A percentile compares a stretch with the other conserved stretches of the same genome.
Conservation (phyloP, 2,888 invertebrate genomes). For the Pterostichus niger region DNA sequence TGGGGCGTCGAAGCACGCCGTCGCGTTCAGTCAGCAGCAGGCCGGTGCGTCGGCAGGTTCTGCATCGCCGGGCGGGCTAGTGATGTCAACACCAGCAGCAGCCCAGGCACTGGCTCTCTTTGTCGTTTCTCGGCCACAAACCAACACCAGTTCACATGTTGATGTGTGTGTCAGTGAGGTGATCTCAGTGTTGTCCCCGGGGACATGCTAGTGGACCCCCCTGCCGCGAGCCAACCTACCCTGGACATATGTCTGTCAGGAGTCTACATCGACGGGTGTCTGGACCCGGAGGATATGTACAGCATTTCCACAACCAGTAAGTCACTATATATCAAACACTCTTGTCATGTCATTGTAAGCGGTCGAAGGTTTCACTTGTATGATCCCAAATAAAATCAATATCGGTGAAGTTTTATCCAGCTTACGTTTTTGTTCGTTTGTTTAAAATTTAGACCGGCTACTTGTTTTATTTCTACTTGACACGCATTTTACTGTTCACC, state of each 20-base stretch:
- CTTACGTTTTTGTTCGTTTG: background rate
- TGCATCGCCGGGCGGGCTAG: slow-evolving; percentile 34
- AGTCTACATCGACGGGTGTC: slow-evolving; percentile 78
- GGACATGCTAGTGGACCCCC: slow-evolving; percentile 75
- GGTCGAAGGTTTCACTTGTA: background rate
- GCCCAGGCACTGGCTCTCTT: slow-evolving; percentile 20
- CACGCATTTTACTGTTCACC: background rate
- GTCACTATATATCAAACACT: slow-evolving; percentile 66
- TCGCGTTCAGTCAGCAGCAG: slow-evolving; percentile 55
- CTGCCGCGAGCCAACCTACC: slow-evolving; percentile 69
- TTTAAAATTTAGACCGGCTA: background rate
- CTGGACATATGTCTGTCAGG: slow-evolving; percentile 78
- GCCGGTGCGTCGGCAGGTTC: slow-evolving; percentile 48
- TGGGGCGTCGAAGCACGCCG: slow-evolving; percentile 53
- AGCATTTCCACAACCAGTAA: slow-evolving; percentile 78
- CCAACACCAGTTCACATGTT: slow-evolving; percentile 35
- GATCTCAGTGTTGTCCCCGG: slow-evolving; percentile 74
- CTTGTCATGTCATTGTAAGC: too few relatives aligned
- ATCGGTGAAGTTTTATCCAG: slow-evolving; percentile 11
- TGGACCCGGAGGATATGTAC: slow-evolving; percentile 78
- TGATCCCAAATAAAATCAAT: slow-evolving; percentile 36
- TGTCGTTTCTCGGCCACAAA: background rate
- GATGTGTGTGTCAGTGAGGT: slow-evolving; percentile 68
- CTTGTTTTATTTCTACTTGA: background rate
- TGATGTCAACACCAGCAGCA: slow-evolving; percentile 68